A percentile compares a stretch with the other conserved stretches of the same genome.
Evolutionary conservation across 2,113 vertebrate species (phyloP).

Genomic region (Gymnarchus niloticus): DNA sequence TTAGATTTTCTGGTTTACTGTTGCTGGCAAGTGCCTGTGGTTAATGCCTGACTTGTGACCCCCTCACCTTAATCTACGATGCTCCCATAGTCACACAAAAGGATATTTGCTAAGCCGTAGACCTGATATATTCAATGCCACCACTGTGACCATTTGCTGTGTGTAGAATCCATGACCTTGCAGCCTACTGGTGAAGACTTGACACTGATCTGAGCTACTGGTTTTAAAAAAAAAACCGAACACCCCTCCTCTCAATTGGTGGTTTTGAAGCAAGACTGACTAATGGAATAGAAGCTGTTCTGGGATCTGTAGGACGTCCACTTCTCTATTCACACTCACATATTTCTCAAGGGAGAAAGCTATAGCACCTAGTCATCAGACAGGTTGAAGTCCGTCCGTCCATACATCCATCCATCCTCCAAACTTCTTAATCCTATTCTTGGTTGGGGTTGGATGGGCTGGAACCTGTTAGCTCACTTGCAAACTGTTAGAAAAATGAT

Average conservation of each 20-base stretch:
- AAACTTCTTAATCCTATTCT: no score
- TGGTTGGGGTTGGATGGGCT: no score
- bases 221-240: neutral
- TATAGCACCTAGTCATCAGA: neutral
- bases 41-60: neutral
- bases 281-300: neutral
- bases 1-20: neutral
- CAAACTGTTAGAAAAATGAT: neutral
- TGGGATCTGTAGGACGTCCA: no score
- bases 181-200: neutral
- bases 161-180: neutral
- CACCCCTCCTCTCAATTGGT: neutral
- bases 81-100: neutral
- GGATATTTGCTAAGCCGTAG: neutral
- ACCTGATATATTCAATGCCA: neutral
- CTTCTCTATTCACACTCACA: no score
- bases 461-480: no score
- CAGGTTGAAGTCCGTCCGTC: no score
- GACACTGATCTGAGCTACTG: neutral
- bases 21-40: neutral
- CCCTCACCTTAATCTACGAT: neutral
- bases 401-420: no score
- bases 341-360: no score
- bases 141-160: neutral
- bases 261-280: neutral